Percentiles rank a stretch among this genome's conserved stretches.
Conservation (phyloP, 2,113 vertebrate genomes). For the Gasterosteus nipponicus region DNA sequence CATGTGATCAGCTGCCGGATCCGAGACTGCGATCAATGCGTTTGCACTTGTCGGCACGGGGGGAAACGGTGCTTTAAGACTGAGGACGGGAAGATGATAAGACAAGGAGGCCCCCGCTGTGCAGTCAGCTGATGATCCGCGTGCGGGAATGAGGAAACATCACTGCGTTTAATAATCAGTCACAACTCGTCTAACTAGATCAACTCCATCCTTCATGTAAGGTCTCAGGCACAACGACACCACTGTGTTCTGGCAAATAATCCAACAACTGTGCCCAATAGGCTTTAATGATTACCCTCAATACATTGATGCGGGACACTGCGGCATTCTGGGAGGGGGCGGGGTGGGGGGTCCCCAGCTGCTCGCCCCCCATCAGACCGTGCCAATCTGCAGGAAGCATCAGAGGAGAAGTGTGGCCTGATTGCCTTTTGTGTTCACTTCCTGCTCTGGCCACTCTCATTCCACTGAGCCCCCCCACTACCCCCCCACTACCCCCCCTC, state of each 20-base stretch:
- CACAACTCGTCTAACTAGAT: too few relatives aligned
- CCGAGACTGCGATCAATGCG: too few relatives aligned
- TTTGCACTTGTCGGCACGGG: neutral
- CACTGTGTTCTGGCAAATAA: neutral
- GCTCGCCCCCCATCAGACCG: slow-evolving; percentile 52
- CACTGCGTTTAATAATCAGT: too few relatives aligned
- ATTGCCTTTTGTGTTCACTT: slow-evolving; percentile 19
- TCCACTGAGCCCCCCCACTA: neutral
- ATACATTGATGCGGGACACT: slow-evolving; percentile 16
- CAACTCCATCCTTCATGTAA: neutral
- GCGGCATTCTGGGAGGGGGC: slow-evolving; percentile 27
- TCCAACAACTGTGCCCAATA: slow-evolving; percentile 12
- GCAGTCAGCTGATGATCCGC: too few relatives aligned
- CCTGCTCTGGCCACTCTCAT: slow-evolving; percentile 5
- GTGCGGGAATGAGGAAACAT: too few relatives aligned
- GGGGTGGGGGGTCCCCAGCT: slow-evolving; percentile 27
- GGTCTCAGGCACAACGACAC: neutral
- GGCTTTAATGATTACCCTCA: slow-evolving; percentile 31
- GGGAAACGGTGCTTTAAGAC: neutral
- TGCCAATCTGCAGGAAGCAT: slow-evolving; percentile 45
- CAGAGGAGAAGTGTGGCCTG: slow-evolving; percentile 49
- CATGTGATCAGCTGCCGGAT: too few relatives aligned
- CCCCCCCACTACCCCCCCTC: too few relatives aligned
- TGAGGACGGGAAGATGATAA: neutral
- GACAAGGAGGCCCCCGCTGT: neutral